Percentiles rank a stretch among this genome's conserved stretches.
phyloP scores from a whole-genome alignment of 2,113 vertebrate species.

The Bambusicola thoracicus region DNA sequence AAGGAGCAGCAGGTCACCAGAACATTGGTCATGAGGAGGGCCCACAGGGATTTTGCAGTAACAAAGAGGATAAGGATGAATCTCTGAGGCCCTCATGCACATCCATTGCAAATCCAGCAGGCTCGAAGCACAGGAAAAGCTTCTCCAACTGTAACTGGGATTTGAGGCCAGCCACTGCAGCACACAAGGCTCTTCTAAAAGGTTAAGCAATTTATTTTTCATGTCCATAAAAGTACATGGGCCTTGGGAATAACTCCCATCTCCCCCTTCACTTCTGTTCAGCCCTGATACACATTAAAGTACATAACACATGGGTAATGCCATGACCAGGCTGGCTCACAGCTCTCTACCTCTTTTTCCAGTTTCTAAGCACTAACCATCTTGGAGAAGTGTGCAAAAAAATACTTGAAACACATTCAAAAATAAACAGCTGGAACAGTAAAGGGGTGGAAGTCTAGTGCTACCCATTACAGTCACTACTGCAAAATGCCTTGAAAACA shows the following conservation, averaged over 20 bases:
- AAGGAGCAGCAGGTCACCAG: neutral
- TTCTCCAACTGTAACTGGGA: neutral
- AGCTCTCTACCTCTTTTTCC: neutral
- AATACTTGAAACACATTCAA: neutral
- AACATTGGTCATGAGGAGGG: neutral
- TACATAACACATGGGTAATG: neutral
- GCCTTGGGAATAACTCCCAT: neutral
- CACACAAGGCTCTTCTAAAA: neutral
- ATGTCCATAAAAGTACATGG: neutral
- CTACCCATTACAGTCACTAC: neutral
- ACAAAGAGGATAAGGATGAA: neutral
- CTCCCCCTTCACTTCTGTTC: neutral
- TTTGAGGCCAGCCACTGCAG: neutral
- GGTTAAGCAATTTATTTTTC: constrained; percentile 30
- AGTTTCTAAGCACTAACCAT: neutral
- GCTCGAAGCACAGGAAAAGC: neutral
- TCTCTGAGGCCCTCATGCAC: neutral
- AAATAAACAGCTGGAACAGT: neutral
- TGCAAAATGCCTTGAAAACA: neutral
- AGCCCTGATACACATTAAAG: neutral
- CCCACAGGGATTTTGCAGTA: neutral
- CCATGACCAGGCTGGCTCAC: neutral
- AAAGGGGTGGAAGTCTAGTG: neutral
- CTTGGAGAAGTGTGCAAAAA: neutral
- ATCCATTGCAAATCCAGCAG: neutral